Conservation (phyloP, 2,113 vertebrate genomes). For the Myotis davidii region DNA sequence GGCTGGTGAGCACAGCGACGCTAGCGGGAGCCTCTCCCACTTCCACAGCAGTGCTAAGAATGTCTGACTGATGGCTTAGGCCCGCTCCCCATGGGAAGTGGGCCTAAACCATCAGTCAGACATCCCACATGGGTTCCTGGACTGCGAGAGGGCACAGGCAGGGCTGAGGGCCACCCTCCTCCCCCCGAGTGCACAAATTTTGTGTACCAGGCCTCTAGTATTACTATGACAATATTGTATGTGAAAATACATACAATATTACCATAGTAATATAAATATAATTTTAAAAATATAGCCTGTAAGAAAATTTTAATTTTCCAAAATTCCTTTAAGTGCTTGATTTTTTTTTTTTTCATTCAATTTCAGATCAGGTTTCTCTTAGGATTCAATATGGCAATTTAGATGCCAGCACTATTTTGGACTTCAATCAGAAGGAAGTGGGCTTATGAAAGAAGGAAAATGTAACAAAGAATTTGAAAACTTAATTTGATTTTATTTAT, state of each 20-base stretch:
- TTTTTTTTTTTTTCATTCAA: neutral
- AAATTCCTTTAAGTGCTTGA: neutral
- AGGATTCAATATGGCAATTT: neutral
- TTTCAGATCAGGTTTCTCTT: neutral
- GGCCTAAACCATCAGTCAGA: no score
- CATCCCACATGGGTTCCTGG: no score
- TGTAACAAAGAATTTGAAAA: neutral
- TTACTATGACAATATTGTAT: no score
- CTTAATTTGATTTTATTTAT: neutral
- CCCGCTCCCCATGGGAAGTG: no score
- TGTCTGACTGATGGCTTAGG: no score
- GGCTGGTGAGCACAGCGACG: no score
- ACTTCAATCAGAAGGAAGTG: neutral
- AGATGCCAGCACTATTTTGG: neutral
- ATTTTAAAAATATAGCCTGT: neutral
- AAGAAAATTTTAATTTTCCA: neutral
- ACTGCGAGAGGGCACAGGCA: no score
- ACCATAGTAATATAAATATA: neutral
- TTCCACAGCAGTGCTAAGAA: no score
- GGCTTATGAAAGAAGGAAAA: neutral
- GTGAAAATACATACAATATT: neutral
- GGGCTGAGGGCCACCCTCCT: no score
- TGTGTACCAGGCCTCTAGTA: no score
- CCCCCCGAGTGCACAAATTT: no score
- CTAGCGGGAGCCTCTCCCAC: no score